phyloP scores from a whole-genome alignment of 2,888 invertebrate species.

The Neoscelio sp. region DNA sequence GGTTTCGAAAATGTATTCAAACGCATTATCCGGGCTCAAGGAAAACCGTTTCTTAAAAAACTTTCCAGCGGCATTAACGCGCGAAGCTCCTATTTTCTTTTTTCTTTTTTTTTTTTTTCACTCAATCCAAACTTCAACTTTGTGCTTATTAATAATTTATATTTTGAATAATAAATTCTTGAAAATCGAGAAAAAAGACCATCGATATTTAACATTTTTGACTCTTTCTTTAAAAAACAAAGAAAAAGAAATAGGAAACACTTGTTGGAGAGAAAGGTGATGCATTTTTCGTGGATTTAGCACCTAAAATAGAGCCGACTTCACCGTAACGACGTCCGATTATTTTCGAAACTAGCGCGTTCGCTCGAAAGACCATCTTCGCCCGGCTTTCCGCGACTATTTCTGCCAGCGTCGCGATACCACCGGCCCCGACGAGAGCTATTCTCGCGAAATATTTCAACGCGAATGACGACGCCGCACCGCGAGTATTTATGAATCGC shows the following conservation, averaged over 20 bases:
- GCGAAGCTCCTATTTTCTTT: neutral
- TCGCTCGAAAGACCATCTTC: slow-evolving; percentile 3
- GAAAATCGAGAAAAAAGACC: too few species aligned
- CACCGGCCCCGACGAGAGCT: neutral
- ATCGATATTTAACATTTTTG: too few species aligned
- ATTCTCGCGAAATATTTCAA: slow-evolving; percentile 38
- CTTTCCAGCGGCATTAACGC: slow-evolving; percentile 32
- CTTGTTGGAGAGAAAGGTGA: too few species aligned
- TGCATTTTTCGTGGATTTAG: neutral
- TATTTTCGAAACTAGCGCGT: slow-evolving; percentile 61
- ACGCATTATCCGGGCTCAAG: slow-evolving; percentile 52
- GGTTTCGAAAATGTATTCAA: slow-evolving; percentile 55
- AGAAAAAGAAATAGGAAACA: too few species aligned
- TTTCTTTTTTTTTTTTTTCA: neutral
- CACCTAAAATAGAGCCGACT: slow-evolving; percentile 33
- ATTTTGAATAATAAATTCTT: too few species aligned
- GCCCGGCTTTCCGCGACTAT: slow-evolving; percentile 37
- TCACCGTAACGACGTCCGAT: slow-evolving; percentile 30
- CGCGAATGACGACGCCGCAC: slow-evolving; percentile 25
- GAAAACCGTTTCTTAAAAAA: slow-evolving; percentile 18
- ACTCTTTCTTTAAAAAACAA: neutral
- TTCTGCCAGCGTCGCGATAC: slow-evolving; percentile 20
- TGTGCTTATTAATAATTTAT: slow-evolving; percentile 8
- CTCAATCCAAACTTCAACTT: too few species aligned
- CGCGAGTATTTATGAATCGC: slow-evolving; percentile 59